A percentile compares a stretch with the other conserved stretches of the same genome.
phyloP scores from a whole-genome alignment of 2,797 vertebrate genomes.

The Enteromius viviparus region DNA sequence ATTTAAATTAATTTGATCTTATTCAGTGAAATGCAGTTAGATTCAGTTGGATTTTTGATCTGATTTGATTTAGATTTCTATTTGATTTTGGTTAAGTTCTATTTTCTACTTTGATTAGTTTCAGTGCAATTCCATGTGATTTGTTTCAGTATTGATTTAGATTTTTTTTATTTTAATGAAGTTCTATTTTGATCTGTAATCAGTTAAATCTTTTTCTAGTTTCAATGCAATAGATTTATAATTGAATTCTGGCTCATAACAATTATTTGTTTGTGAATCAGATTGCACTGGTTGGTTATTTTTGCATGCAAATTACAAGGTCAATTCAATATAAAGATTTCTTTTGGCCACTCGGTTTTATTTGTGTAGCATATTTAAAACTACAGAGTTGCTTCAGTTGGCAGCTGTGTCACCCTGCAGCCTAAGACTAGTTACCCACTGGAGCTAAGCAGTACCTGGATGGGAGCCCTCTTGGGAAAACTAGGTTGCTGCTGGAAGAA shows the following conservation, averaged over 20 bases:
- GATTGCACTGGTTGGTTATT: neutral
- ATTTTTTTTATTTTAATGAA: neutral
- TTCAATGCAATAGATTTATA: too few species aligned
- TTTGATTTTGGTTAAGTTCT: neutral
- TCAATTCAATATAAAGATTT: neutral
- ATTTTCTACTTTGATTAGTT: neutral
- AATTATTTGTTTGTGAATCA: neutral
- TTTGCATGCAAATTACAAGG: neutral
- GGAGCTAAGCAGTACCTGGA: too few species aligned
- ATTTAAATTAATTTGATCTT: neutral
- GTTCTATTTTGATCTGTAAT: neutral
- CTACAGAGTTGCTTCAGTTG: too few species aligned
- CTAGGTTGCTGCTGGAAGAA: too few species aligned
- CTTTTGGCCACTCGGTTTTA: neutral
- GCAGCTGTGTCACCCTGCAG: too few species aligned
- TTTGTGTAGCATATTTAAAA: too few species aligned
- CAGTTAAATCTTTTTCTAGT: too few species aligned
- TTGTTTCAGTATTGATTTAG: neutral
- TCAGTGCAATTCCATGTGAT: neutral
- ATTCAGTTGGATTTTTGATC: neutral
- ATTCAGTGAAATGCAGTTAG: neutral
- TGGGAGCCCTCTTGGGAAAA: too few species aligned
- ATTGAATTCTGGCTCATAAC: neutral
- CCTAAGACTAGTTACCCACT: too few species aligned
- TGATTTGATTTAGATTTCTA: neutral